Evolutionary conservation across 2,113 vertebrate species (phyloP).

Genomic region (Istiophorus platypterus): DNA sequence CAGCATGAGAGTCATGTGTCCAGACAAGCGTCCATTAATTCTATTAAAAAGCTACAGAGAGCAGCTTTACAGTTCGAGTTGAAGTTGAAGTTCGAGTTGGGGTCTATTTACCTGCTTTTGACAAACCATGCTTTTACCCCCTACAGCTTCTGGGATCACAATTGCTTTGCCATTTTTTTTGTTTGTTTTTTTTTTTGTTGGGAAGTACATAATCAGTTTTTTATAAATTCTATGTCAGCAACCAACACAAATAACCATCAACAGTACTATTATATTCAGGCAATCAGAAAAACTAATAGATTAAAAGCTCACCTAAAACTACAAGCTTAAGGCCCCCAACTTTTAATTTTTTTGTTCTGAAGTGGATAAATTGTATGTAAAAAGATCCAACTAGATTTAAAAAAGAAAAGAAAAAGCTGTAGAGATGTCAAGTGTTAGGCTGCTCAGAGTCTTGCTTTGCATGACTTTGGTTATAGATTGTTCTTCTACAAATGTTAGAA

Average conservation of each 20-base stretch:
- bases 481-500: constrained; percentile 13
- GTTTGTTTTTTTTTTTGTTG: not conserved
- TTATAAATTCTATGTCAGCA: not conserved
- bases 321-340: too few species aligned
- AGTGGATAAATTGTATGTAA: too few species aligned
- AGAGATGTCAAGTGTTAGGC: not conserved
- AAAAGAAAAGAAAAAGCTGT: not conserved
- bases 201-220: not conserved
- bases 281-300: not conserved
- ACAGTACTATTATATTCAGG: not conserved
- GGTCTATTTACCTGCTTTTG: not conserved
- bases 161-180: not conserved
- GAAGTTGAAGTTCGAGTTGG: not conserved
- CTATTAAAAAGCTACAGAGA: constrained; percentile 10
- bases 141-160: not conserved
- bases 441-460: not conserved
- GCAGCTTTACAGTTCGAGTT: not conserved
- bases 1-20: constrained; percentile 38
- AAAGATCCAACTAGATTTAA: too few species aligned
- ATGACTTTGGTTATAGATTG: not conserved
- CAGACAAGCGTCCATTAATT: constrained; percentile 20
- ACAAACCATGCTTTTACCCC: not conserved
- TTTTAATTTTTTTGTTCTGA: not conserved
- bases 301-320: too few species aligned
- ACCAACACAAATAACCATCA: not conserved